Evolutionary conservation across 1,140 invertebrate genomes (phyloP).

Genomic region (Cecropterus lyciades): DNA sequence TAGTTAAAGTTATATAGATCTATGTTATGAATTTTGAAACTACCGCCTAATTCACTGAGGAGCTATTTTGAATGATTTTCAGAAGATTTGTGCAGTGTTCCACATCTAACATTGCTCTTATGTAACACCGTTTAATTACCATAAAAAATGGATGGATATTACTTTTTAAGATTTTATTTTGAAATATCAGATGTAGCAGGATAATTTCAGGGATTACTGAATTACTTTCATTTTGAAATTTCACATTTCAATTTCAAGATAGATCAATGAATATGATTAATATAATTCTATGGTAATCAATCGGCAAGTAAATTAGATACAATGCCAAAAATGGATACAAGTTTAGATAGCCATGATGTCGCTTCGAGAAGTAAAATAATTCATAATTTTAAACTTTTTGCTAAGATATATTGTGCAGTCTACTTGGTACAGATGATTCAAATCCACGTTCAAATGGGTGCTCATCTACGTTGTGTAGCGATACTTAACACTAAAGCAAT

Average conservation of each 20-base stretch:
- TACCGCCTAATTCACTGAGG: conserved; percentile 75
- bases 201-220: no score
- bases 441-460: conserved; percentile 39
- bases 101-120: conserved; percentile 8
- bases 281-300: background rate
- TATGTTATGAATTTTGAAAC: conserved; percentile 32
- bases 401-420: conserved; percentile 41
- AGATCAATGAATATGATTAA: no score
- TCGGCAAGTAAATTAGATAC: background rate
- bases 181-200: no score
- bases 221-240: no score
- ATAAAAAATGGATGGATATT: no score
- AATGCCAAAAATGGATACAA: conserved; percentile 12
- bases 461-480: conserved; percentile 49
- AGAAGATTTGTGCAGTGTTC: conserved; percentile 13
- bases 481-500: conserved; percentile 71
- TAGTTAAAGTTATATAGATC: conserved; percentile 55
- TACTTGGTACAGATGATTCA: conserved; percentile 43
- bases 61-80: conserved; percentile 33
- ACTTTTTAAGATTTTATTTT: no score
- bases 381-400: conserved; percentile 1
- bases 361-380: background rate
- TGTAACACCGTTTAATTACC: background rate
- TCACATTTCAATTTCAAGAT: no score
- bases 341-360: conserved; percentile 22